Conservation (phyloP, 2,797 vertebrate genomes). For the Girardinus metallicus region DNA sequence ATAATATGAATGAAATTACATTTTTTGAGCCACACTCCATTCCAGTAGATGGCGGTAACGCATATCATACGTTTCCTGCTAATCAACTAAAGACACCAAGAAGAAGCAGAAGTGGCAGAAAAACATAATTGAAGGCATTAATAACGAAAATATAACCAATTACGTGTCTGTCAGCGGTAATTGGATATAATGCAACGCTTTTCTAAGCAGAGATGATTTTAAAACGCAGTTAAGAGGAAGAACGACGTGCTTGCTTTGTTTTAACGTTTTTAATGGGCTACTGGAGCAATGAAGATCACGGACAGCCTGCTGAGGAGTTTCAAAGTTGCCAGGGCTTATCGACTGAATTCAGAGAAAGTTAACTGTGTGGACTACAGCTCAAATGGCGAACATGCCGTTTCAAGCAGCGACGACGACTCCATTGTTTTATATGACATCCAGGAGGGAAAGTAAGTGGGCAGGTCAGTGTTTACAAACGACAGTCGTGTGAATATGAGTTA, state of each 20-base stretch:
- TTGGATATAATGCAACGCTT: neutral
- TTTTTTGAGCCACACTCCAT: neutral
- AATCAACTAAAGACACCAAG: neutral
- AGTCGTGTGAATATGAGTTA: neutral
- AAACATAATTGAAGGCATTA: neutral
- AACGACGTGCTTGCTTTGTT: neutral
- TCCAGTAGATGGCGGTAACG: neutral
- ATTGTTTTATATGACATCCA: conserved; percentile 92
- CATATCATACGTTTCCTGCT: neutral
- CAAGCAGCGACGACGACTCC: conserved; percentile 93
- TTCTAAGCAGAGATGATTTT: neutral
- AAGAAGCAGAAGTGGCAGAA: neutral
- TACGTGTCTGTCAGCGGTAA: accelerated
- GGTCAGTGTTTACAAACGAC: neutral
- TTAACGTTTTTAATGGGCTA: neutral
- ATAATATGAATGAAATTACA: no score
- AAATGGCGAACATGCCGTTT: conserved; percentile 90
- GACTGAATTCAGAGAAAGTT: conserved; percentile 87
- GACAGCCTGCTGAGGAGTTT: conserved; percentile 90
- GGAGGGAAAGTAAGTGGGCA: conserved; percentile 88
- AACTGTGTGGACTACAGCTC: conserved; percentile 93
- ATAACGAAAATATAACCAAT: neutral
- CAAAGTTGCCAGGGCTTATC: conserved; percentile 91
- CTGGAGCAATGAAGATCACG: conserved; percentile 87
- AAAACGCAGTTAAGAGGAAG: neutral